Conservation (phyloP, 2,888 invertebrate species). For the Cremastinae sp. region DNA sequence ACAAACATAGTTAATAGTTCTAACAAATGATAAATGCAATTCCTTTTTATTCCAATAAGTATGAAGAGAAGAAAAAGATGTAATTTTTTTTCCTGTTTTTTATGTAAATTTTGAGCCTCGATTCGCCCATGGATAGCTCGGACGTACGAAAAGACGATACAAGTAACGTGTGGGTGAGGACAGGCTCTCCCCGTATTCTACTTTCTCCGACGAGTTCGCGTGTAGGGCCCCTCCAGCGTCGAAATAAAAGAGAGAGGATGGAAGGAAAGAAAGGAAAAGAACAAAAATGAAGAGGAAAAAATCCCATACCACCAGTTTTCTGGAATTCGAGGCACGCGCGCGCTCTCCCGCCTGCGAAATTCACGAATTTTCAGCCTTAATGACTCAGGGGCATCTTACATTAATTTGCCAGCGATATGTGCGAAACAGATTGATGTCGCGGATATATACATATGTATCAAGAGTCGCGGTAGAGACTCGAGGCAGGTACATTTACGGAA, state of each 20-base stretch:
- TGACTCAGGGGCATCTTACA: constrained; percentile 36
- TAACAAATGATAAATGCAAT: too few species aligned
- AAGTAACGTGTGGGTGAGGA: constrained; percentile 59
- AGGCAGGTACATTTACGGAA: too few species aligned
- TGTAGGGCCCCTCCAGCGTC: neutral
- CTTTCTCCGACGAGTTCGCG: constrained; percentile 49
- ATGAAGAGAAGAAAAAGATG: too few species aligned
- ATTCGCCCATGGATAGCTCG: too few species aligned
- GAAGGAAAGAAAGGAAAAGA: neutral
- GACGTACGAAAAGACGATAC: constrained; percentile 10
- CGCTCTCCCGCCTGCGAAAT: constrained; percentile 6
- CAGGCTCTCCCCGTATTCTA: constrained; percentile 49
- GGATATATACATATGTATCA: too few species aligned
- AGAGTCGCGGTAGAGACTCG: too few species aligned
- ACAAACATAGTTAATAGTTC: too few species aligned
- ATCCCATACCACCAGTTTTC: constrained; percentile 40
- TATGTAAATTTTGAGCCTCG: too few species aligned
- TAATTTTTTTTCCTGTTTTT: too few species aligned
- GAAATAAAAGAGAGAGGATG: too few species aligned
- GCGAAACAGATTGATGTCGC: constrained; percentile 1
- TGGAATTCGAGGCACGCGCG: constrained; percentile 55
- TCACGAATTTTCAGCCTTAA: constrained; percentile 42
- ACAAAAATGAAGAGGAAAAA: too few species aligned
- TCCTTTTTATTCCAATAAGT: too few species aligned
- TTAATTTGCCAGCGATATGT: constrained; percentile 41